Base-by-base conservation (phyloP, 2,113 vertebrate genomes). In the Balaeniceps rex region DNA sequence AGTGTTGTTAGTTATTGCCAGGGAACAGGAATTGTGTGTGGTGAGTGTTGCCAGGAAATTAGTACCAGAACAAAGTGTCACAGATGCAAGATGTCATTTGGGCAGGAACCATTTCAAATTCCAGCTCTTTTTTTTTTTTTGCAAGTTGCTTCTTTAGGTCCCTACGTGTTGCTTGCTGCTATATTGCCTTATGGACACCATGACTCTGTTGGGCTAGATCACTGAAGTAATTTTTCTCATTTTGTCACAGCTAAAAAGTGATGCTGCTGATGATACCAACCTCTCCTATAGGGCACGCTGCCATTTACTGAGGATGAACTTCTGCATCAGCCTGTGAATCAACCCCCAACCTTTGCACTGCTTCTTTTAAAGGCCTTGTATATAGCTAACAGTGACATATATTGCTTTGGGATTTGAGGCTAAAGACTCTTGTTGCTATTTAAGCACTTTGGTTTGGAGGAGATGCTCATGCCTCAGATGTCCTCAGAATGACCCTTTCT, bases 11-110 rank as follows among this genome's bases (percentile, higher is more conserved):
- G 80, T 46, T 87, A 91, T 60, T 88, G 87, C 66, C 88, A 90
- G 61, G 76, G 74, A 95, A 89, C 70, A 84, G 61, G 74, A 87
- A 79, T 65, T 80, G 57, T 66, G 51, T 74, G 75, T 58, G 34
- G 36, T 58, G 58, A 85, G 19, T 58, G 33, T 77, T 94, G 66
- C 81, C 89, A 89, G 58, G 64, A 86, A 93, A 91, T 91, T 46
- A 93, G 78, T 34, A 86, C 61, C 66, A 95, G 84, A 94, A 97
- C 81, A 80, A 79, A 96, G 38, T 85, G 84, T 89, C 74, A 85
- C 54, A 85, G 74, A 94, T 49, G 34, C 52, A 26, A 16, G 42
- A 44, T 4, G 12, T 85, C 95, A 69, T 93, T 94, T 84, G 54
- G 74, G 65, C 61, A 88, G 66, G 49, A 83, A 87, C 23, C 9